Evolutionary conservation across 30 jellyfish, hydroid and myxozoan genomes (phyloP).

Genomic region (Calvadosia cruxmelitensis): DNA sequence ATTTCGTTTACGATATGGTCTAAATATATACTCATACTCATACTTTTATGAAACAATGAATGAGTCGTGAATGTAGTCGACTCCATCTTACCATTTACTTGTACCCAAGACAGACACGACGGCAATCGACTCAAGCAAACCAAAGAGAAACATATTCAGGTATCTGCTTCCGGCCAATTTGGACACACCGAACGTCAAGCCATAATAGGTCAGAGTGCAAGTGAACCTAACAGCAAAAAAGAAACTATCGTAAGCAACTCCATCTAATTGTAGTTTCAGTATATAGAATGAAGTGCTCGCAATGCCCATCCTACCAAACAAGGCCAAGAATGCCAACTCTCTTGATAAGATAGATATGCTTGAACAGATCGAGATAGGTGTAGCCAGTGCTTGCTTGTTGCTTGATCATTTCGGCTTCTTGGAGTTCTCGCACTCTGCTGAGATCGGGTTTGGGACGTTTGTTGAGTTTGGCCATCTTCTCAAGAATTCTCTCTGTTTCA

Average conservation of each 20-base stretch:
- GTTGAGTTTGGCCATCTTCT: constrained; percentile 18
- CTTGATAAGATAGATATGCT: not conserved
- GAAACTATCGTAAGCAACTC: not conserved
- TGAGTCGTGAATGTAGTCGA: not conserved
- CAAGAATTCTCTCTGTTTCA: constrained; percentile 22
- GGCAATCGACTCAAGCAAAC: constrained; percentile 11
- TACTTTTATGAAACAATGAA: no score
- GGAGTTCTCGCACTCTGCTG: not conserved
- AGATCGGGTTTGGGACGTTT: constrained; percentile 31
- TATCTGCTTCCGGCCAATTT: constrained; percentile 29
- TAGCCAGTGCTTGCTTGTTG: not conserved
- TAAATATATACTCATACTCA: no score
- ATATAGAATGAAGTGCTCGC: not conserved
- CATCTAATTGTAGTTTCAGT: no score
- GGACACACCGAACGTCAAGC: constrained; percentile 50
- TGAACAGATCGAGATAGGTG: constrained; percentile 14
- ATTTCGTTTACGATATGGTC: no score
- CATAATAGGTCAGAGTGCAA: constrained; percentile 27
- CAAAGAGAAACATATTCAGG: constrained; percentile 22
- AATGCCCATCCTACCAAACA: constrained; percentile 8
- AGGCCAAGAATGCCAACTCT: constrained; percentile 17
- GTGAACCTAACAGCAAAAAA: constrained; percentile 22
- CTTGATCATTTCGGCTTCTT: not conserved
- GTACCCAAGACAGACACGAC: constrained; percentile 3
- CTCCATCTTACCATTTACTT: constrained; percentile 15